Base-by-base conservation (phyloP, 2,113 vertebrate species). In the Euleptes europaea region DNA sequence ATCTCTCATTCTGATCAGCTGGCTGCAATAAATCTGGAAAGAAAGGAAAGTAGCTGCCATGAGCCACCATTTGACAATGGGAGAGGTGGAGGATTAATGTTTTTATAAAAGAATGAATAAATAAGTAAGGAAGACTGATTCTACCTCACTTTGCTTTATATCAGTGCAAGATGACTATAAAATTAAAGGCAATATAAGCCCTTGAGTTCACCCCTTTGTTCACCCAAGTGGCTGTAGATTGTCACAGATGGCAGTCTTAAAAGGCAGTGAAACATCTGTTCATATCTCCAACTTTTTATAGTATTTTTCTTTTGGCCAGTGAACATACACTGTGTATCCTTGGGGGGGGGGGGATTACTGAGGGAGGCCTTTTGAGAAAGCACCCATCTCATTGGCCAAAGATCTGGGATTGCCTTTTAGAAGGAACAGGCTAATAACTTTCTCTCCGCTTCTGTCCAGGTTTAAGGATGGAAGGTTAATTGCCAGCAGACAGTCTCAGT, bases 401-500 rank as follows among this genome's bases (percentile, higher is more conserved):
- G 1, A 54, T 35, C 67, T 44, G 33, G 40, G 11, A 28, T 12
- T 31, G 6, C 38, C 31, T 82, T 81, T 73, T 78, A 63, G n/a
- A 63, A 90, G 86, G 88, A 92, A 82, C 57, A 26, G 94, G 90
- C 90, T 81, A 89, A 88, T 89, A 80, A 90, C 90, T 91, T 88
- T 94, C 83, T 91, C 88, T 93, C 88, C 93, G 87, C 89, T 91
- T 92, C 83, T 28, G 82, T 0, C 80, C 94, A 99, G 99, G 99
- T 98, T 95, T 95, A 99, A 98, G 96, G 97, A 99, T 9, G 97
- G 96, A 75, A 98, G 96, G 90, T 87, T 95, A 87, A 96, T 99
- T 94, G 97, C 94, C 35, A 97, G 96, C 57, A 97, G 93, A 89
- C 95, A 97, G 75, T 97, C 95, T 88, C 97, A 97, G 78, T 97